A percentile compares a stretch with the other conserved stretches of the same genome.
These are phyloP conservation scores for Hyaena hyaena DNA, from an alignment of 2,113 vertebrate genomes.

Conservation along the genomic window DNA sequence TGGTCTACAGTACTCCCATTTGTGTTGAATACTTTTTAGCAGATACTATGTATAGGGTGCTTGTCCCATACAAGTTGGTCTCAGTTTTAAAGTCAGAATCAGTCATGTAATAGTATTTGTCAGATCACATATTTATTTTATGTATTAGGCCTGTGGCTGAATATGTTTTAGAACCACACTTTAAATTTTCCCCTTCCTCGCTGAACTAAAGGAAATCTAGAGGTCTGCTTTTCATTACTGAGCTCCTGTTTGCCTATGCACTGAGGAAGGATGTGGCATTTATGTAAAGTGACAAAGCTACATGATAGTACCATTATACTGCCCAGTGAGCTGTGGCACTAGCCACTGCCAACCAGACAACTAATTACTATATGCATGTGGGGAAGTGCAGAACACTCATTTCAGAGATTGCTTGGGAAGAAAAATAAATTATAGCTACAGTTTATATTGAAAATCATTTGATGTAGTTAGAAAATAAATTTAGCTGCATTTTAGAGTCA, in stretches of 20 bases:
- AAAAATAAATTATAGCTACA: not conserved
- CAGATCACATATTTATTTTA: not conserved
- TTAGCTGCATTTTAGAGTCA: not conserved
- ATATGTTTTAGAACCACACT: not conserved
- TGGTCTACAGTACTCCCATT: not conserved
- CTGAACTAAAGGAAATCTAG: not conserved
- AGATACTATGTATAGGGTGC: not conserved
- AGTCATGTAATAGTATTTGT: not conserved
- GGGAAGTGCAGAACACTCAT: conserved; percentile 48
- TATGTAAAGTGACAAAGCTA: conserved; percentile 77
- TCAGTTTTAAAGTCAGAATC: not conserved
- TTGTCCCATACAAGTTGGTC: not conserved
- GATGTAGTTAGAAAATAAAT: conserved; percentile 34
- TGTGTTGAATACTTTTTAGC: not conserved
- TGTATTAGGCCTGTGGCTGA: not conserved
- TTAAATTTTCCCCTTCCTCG: not conserved
- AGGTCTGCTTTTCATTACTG: conserved; percentile 40
- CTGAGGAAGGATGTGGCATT: conserved; percentile 65
- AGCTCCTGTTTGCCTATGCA: conserved; percentile 61
- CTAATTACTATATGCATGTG: conserved; percentile 80
- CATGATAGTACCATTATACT: conserved; percentile 76
- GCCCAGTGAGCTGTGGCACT: conserved; percentile 71
- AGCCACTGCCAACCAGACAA: conserved; percentile 66
- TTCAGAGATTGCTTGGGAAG: conserved; percentile 49
- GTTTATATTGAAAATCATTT: conserved; percentile 32